Evolutionary conservation across 2,797 vertebrate species (phyloP), one percentile per base, ranked within the genome.

Genomic region (Muscicapa comitata): DNA sequence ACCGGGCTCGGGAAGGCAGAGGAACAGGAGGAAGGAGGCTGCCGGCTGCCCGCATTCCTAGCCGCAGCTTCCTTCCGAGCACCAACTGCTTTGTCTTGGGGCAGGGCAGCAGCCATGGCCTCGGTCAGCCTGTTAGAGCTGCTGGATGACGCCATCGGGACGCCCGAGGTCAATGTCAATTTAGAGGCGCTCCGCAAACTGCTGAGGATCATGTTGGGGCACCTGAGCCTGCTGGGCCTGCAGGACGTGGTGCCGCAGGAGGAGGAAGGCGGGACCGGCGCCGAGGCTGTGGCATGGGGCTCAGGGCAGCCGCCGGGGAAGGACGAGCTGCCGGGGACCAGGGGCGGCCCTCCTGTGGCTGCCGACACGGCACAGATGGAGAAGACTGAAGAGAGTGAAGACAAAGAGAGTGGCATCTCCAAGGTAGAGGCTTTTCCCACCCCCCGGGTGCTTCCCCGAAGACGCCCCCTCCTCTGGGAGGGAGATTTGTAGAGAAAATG

Each of bases 61-160:
- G 28, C 45, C 33, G 65, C n/a, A 25, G 63, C 28, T 31, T 33
- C 38, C 57, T 24, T 62, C 24, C 7, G 6, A 75, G 63, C 50
- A 33, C 42, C 3, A 26, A 37, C 63, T 4, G 48, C 62, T 54
- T 48, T 42, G n/a, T 38, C 33, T 62, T 26, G 6, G 6, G n/a
- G 10, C 57, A 70, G 38, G 20, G 37, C 29, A 40, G 51, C 50
- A 71, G 65, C 72, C 65, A 89, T 89, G 87, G 20, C 29, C 10
- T 63, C 72, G 9, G 25, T 11, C 57, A 76, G 35, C 42, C 16
- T 89, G 8, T 51, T 51, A 21, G 24, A 89, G 51, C 72, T 89
- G 65, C 72, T 89, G 17, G 87, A 89, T 71, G 72, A 83, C 4
- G 79, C 87, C 29, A 89, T 89, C n/a, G 79, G 72, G 57, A 83